phyloP scores from a whole-genome alignment of 2,888 invertebrate species.

The Tridacna gigas region DNA sequence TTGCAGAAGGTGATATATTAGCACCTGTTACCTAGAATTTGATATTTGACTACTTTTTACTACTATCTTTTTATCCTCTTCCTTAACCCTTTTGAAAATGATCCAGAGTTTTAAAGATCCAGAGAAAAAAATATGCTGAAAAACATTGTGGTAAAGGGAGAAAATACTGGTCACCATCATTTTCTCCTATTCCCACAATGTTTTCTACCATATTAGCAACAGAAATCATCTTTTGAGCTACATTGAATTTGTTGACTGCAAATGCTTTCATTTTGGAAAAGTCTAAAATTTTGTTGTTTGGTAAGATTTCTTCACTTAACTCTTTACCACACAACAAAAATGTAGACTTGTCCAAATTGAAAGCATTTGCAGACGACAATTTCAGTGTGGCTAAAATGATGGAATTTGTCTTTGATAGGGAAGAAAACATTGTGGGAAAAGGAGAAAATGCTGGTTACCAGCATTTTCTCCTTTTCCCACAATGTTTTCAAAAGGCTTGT shows the following conservation, averaged over 20 bases:
- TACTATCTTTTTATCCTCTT: no score
- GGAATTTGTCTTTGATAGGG: background rate
- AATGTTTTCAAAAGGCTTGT: background rate
- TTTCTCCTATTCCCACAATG: background rate
- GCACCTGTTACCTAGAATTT: no score
- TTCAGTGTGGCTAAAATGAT: background rate
- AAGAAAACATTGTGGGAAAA: background rate
- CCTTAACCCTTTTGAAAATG: no score
- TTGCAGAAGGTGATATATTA: no score
- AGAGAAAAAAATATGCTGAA: no score
- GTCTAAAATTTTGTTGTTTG: no score
- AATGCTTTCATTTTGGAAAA: no score
- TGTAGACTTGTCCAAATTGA: no score
- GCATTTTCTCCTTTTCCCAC: background rate
- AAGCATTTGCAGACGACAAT: background rate
- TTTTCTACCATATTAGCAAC: background rate
- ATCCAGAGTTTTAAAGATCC: no score
- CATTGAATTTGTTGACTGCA: background rate
- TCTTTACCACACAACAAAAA: background rate
- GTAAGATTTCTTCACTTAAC: background rate
- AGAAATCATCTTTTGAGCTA: background rate
- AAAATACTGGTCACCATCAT: background rate
- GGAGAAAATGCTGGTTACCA: background rate
- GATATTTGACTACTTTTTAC: no score
- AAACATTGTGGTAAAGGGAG: background rate